Conservation (phyloP, 2,113 vertebrate species). For the Gymnorhina tibicen region DNA sequence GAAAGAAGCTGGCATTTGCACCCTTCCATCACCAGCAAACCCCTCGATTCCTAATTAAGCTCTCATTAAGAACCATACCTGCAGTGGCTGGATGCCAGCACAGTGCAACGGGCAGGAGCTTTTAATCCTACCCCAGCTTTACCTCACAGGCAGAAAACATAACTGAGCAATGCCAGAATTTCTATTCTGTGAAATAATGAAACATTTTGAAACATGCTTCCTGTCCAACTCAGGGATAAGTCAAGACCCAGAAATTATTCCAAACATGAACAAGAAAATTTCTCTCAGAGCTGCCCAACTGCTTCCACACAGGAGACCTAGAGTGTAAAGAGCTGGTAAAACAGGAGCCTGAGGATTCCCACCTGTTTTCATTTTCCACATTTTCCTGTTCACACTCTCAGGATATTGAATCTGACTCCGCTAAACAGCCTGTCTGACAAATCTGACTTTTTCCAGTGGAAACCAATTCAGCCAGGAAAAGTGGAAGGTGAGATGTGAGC, state of each 20-base stretch:
- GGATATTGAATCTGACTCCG: neutral
- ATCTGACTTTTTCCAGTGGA: neutral
- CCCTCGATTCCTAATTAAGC: neutral
- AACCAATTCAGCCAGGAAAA: neutral
- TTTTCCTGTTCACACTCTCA: neutral
- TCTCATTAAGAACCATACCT: neutral
- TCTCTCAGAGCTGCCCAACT: neutral
- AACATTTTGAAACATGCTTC: neutral
- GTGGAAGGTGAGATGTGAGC: neutral
- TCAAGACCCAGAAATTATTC: neutral
- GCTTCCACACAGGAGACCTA: neutral
- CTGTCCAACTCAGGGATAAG: neutral
- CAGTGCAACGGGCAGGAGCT: neutral
- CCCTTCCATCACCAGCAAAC: neutral
- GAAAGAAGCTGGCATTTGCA: neutral
- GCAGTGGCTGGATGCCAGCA: neutral
- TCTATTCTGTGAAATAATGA: neutral
- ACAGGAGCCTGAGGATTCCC: neutral
- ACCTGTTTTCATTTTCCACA: neutral
- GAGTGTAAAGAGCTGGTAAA: neutral
- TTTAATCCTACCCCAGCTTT: neutral
- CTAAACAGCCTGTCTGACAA: neutral
- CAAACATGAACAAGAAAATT: neutral
- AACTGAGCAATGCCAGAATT: neutral
- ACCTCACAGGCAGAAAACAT: neutral